Evolutionary conservation across 2,888 invertebrate genomes (phyloP).

Genomic region (Philaethria dido): DNA sequence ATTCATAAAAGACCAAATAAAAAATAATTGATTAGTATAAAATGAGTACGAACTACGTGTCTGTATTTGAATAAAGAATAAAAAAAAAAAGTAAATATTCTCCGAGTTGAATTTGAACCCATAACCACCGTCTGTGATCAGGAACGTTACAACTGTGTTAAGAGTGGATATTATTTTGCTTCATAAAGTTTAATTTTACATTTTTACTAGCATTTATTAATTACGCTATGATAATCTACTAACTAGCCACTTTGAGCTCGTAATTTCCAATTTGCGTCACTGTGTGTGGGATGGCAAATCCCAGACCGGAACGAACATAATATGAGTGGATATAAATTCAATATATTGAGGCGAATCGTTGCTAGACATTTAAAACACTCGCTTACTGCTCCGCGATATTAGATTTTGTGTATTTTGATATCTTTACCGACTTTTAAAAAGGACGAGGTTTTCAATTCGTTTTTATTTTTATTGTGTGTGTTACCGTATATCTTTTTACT

Average conservation of each 20-base stretch:
- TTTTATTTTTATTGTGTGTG: too few species aligned
- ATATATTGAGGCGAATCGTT: slow-evolving; percentile 1
- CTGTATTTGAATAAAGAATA: too few species aligned
- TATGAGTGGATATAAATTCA: slow-evolving; percentile 19
- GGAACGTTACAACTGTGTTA: neutral
- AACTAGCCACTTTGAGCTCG: slow-evolving; percentile 4
- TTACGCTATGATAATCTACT: slow-evolving; percentile 5
- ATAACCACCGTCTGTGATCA: neutral
- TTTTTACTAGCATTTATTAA: neutral
- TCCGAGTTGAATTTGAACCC: too few species aligned
- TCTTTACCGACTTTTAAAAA: too few species aligned
- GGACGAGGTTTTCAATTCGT: too few species aligned
- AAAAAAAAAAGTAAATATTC: too few species aligned
- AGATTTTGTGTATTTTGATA: too few species aligned
- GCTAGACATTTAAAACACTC: slow-evolving; percentile 10
- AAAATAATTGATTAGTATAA: too few species aligned
- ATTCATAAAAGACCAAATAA: too few species aligned
- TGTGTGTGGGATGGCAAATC: slow-evolving; percentile 13
- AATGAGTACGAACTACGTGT: too few species aligned
- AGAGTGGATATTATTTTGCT: neutral
- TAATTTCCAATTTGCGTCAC: slow-evolving; percentile 19
- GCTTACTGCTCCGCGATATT: too few species aligned
- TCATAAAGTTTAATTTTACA: neutral
- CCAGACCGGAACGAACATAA: slow-evolving; percentile 16
- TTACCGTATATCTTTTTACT: too few species aligned